Conservation (phyloP, 2,113 vertebrate species). For the Tonatia bakeri region DNA sequence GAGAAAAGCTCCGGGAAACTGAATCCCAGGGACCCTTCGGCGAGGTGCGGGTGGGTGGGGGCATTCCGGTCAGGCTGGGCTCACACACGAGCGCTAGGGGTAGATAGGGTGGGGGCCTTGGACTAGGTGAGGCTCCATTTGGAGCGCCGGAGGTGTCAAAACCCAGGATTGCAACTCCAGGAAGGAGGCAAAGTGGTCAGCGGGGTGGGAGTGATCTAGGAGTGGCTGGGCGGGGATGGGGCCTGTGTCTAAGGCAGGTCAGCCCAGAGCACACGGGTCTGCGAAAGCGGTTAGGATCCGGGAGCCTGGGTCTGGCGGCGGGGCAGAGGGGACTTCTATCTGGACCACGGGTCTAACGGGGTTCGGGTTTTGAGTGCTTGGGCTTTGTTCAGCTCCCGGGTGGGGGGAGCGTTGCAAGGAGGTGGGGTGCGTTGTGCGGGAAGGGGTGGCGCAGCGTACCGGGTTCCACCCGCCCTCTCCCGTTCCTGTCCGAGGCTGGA, state of each 20-base stretch:
- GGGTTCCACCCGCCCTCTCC: not conserved
- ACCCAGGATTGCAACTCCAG: not conserved
- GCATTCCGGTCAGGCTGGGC: not conserved
- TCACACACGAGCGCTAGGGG: not conserved
- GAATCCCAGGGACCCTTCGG: not conserved
- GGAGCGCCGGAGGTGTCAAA: not conserved
- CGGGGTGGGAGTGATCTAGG: not conserved
- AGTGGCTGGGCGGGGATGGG: slow-evolving; percentile 3
- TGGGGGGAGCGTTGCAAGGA: not conserved
- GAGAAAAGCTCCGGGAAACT: not conserved
- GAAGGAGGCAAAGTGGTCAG: not conserved
- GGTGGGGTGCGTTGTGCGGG: not conserved
- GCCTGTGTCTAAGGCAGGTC: not conserved
- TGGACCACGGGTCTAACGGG: not conserved
- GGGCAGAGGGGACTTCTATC: not conserved
- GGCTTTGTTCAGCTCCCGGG: not conserved
- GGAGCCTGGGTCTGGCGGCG: not conserved
- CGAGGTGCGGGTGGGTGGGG: not conserved
- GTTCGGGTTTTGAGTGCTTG: not conserved
- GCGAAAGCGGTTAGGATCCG: not conserved
- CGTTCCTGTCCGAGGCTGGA: not conserved
- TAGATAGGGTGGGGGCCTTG: not conserved
- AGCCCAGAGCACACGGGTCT: not conserved
- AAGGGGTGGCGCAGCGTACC: not conserved
- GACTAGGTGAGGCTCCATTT: not conserved